Percentiles rank a stretch among this genome's conserved stretches.
Conservation (phyloP, 2,797 vertebrate genomes). For the Gadopsis bispinosus region DNA sequence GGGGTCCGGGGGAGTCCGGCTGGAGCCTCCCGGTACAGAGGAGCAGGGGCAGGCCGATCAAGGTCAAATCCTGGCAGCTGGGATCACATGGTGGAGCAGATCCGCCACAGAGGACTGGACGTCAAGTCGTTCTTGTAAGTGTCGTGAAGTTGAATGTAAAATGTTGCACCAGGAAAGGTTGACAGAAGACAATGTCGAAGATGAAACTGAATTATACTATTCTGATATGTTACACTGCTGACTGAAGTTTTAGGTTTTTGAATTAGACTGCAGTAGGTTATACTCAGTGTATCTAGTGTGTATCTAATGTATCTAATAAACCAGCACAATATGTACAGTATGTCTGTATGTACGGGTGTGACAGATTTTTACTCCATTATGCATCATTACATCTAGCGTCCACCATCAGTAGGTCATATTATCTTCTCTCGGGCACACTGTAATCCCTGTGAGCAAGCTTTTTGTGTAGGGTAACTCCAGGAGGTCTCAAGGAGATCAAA, state of each 20-base stretch:
- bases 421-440: not conserved
- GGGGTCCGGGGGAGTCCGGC: slow-evolving; percentile 92
- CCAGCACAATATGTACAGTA: no score
- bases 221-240: no score
- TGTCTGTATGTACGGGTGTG: not conserved
- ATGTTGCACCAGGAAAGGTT: not conserved
- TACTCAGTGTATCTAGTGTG: no score
- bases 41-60: slow-evolving; percentile 89
- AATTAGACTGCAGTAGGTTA: not conserved
- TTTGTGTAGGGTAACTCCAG: not conserved
- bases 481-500: not conserved
- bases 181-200: not conserved
- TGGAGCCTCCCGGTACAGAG: slow-evolving; percentile 89
- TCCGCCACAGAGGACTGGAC: slow-evolving; percentile 96
- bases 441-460: not conserved
- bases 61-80: slow-evolving; percentile 97
- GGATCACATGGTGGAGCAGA: slow-evolving; percentile 99
- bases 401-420: not conserved
- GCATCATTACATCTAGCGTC: not conserved
- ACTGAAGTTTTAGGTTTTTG: not conserved
- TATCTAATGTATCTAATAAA: no score
- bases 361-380: not conserved
- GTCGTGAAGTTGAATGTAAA: slow-evolving; percentile 15
- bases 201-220: not conserved
- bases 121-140: slow-evolving; percentile 99